phyloP scores from a whole-genome alignment of 1,140 invertebrate species.

The Drosophila simulans region DNA sequence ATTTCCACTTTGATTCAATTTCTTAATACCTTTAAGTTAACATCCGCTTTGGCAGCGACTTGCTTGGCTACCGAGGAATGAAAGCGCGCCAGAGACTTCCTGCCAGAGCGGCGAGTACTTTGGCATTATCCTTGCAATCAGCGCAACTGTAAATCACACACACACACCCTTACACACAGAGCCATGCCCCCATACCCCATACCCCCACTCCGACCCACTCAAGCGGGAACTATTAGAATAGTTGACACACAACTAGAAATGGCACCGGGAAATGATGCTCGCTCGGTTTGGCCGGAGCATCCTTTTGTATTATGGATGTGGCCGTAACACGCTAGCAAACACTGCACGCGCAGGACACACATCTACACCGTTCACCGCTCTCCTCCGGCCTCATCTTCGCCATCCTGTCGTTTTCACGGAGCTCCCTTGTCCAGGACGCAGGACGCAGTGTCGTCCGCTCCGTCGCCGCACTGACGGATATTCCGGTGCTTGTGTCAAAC shows the following conservation, averaged over 20 bases:
- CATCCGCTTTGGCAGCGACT: slow-evolving; percentile 73
- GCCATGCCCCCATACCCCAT: neutral
- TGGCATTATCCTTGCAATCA: slow-evolving; percentile 79
- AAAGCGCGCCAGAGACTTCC: slow-evolving; percentile 37
- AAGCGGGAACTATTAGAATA: slow-evolving; percentile 57
- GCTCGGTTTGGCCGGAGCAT: slow-evolving; percentile 62
- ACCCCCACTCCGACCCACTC: slow-evolving; percentile 2
- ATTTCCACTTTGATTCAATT: slow-evolving; percentile 81
- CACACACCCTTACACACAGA: slow-evolving; percentile 43
- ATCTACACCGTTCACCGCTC: neutral
- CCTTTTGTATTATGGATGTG: slow-evolving; percentile 81
- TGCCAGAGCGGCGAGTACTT: slow-evolving; percentile 27
- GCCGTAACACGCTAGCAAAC: slow-evolving; percentile 74
- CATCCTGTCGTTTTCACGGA: slow-evolving; percentile 9
- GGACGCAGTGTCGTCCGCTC: slow-evolving; percentile 66
- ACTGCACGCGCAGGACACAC: slow-evolving; percentile 66
- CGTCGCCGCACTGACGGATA: slow-evolving; percentile 78
- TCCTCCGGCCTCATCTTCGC: slow-evolving; percentile 7
- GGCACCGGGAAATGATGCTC: slow-evolving; percentile 77
- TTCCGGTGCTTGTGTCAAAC: slow-evolving; percentile 82
- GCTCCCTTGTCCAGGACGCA: slow-evolving; percentile 2
- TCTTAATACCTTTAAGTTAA: slow-evolving; percentile 83
- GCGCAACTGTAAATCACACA: slow-evolving; percentile 78
- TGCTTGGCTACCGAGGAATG: slow-evolving; percentile 21
- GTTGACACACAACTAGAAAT: slow-evolving; percentile 65